Percentiles rank a stretch among this genome's conserved stretches.
Conservation (phyloP, 2,888 invertebrate species). For the Drosophila ustulata region DNA sequence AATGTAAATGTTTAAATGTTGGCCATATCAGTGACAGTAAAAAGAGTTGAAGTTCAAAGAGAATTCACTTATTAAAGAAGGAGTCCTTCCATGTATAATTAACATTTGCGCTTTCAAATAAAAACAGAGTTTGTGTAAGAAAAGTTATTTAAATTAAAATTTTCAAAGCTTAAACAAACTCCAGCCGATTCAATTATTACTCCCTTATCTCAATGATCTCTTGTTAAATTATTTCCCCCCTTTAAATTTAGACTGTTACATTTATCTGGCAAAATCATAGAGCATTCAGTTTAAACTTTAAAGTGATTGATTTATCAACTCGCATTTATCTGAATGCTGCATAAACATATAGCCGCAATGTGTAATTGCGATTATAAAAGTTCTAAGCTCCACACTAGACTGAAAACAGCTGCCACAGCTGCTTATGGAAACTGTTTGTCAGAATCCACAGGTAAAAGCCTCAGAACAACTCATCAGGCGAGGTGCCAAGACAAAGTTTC, state of each 20-base stretch:
- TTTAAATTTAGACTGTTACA: neutral
- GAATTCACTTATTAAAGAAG: neutral
- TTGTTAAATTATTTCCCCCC: too few species aligned
- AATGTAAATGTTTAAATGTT: constrained; percentile 5
- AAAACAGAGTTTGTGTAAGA: too few species aligned
- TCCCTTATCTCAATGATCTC: too few species aligned
- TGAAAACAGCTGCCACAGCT: constrained; percentile 47
- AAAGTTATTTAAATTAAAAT: too few species aligned
- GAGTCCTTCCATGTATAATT: neutral
- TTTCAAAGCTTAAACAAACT: too few species aligned
- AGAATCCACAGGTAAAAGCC: constrained; percentile 2
- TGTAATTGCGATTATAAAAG: neutral
- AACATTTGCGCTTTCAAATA: neutral
- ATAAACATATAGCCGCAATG: constrained; percentile 2
- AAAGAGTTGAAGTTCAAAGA: neutral
- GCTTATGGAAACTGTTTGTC: constrained; percentile 22
- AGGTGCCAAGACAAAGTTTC: constrained; percentile 26
- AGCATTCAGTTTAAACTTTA: neutral
- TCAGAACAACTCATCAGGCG: constrained; percentile 20
- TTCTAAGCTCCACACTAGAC: neutral
- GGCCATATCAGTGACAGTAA: constrained; percentile 3
- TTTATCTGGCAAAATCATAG: neutral
- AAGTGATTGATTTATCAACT: constrained; percentile 11
- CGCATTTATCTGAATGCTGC: neutral
- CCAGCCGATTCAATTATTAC: too few species aligned